phyloP scores from a whole-genome alignment of 2,888 invertebrate species.

The Maniola hyperantus region DNA sequence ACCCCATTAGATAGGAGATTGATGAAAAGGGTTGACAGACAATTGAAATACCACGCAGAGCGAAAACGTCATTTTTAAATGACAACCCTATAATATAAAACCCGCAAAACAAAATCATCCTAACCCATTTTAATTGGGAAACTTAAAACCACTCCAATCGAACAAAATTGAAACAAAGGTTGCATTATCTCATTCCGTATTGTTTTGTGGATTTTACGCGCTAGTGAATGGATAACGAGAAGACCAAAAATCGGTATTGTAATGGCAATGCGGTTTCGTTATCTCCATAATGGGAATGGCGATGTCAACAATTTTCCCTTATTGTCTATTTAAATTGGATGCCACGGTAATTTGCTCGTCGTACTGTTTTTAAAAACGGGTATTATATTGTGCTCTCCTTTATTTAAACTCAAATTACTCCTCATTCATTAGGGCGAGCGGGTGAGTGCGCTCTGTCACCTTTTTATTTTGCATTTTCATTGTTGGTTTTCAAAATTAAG shows the following conservation, averaged over 20 bases:
- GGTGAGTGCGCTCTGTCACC: slow-evolving; percentile 69
- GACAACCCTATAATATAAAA: not conserved
- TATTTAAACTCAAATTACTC: slow-evolving; percentile 79
- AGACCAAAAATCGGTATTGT: slow-evolving; percentile 35
- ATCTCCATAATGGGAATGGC: slow-evolving; percentile 58
- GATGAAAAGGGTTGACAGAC: no score
- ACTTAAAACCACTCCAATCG: not conserved
- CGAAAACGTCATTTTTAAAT: not conserved
- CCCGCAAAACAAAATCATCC: not conserved
- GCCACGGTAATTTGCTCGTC: slow-evolving; percentile 70
- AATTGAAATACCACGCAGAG: no score
- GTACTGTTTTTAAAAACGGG: slow-evolving; percentile 71
- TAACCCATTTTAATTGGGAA: slow-evolving; percentile 6
- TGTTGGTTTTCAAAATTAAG: slow-evolving; percentile 80
- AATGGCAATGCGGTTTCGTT: slow-evolving; percentile 44
- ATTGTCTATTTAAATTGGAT: slow-evolving; percentile 70
- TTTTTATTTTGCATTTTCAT: slow-evolving; percentile 69
- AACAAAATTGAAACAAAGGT: slow-evolving; percentile 20
- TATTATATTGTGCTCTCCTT: slow-evolving; percentile 77
- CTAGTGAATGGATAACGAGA: slow-evolving; percentile 33
- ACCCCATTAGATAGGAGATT: no score
- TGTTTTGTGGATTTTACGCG: slow-evolving; percentile 17
- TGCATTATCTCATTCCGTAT: slow-evolving; percentile 14
- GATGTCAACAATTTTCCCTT: slow-evolving; percentile 66
- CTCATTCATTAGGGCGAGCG: slow-evolving; percentile 75